Evolutionary conservation across 2,888 invertebrate genomes (phyloP).

Genomic region (Hypena proboscidalis): DNA sequence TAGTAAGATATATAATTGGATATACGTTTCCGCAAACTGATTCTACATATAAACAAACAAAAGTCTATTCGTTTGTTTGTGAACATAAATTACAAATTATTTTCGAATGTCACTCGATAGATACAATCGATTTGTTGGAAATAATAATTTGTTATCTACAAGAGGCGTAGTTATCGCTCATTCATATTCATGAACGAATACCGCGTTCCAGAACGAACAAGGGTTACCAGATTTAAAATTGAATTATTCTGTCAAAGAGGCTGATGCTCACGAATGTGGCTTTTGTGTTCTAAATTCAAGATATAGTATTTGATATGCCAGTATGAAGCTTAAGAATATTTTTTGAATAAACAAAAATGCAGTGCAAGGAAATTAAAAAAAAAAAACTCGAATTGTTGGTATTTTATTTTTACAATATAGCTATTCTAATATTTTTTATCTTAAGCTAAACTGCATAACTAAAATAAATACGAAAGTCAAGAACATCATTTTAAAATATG

Average conservation of each 20-base stretch:
- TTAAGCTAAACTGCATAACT: too few relatives aligned
- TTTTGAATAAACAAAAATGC: neutral
- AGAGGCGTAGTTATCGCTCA: constrained; percentile 63
- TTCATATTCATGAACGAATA: constrained; percentile 73
- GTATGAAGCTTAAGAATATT: too few relatives aligned
- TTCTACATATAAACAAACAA: neutral
- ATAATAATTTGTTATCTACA: constrained; percentile 73
- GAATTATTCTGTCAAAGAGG: constrained; percentile 17
- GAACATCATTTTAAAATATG: too few relatives aligned
- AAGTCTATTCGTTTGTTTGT: neutral
- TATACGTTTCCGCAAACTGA: neutral
- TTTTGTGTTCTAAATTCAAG: constrained; percentile 4
- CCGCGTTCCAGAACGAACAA: constrained; percentile 41
- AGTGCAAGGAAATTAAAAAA: too few relatives aligned
- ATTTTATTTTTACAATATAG: too few relatives aligned
- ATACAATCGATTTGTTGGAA: constrained; percentile 35
- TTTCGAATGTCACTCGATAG: constrained; percentile 15
- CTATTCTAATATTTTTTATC: too few relatives aligned
- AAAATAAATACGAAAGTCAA: too few relatives aligned
- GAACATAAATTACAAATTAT: constrained; percentile 11
- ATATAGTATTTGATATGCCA: neutral
- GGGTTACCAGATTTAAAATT: constrained; percentile 36
- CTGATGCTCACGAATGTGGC: constrained; percentile 6
- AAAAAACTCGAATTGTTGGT: too few relatives aligned
- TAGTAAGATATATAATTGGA: neutral